phyloP scores from a whole-genome alignment of 2,113 vertebrate species.

The Hemiprocne comata region DNA sequence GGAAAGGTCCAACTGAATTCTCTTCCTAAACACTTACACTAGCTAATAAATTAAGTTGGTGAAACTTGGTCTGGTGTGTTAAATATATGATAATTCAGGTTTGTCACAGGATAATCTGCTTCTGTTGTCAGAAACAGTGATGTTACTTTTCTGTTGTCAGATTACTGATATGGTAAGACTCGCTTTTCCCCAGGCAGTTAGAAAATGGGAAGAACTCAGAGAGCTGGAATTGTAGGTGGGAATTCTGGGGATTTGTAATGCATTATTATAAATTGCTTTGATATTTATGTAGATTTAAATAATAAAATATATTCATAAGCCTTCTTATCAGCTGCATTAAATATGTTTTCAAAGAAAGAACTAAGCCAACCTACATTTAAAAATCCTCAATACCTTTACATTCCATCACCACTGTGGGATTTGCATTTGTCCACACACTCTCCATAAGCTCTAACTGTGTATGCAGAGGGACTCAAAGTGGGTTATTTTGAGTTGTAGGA shows the following conservation, averaged over 20 bases:
- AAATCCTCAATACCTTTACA: neutral
- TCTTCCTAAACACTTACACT: neutral
- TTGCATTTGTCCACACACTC: neutral
- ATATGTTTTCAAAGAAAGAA: constrained; percentile 1
- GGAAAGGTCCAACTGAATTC: neutral
- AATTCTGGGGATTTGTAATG: constrained; percentile 36
- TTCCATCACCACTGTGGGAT: neutral
- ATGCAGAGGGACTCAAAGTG: neutral
- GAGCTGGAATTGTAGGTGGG: neutral
- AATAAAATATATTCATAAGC: constrained; percentile 42
- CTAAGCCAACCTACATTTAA: neutral
- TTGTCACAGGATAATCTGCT: neutral
- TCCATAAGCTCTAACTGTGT: neutral
- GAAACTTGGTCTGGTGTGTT: neutral
- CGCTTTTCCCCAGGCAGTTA: neutral
- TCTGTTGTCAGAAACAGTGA: constrained; percentile 3
- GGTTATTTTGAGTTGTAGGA: neutral
- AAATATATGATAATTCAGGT: neutral
- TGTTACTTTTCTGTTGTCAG: neutral
- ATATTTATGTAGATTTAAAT: constrained; percentile 52
- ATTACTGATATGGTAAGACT: constrained; percentile 13
- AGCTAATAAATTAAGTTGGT: neutral
- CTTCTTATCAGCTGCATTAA: constrained; percentile 24
- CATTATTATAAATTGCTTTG: constrained; percentile 34
- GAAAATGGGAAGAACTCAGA: neutral